Conservation (phyloP, 1,140 invertebrate species). For the Drosophila leontia region DNA sequence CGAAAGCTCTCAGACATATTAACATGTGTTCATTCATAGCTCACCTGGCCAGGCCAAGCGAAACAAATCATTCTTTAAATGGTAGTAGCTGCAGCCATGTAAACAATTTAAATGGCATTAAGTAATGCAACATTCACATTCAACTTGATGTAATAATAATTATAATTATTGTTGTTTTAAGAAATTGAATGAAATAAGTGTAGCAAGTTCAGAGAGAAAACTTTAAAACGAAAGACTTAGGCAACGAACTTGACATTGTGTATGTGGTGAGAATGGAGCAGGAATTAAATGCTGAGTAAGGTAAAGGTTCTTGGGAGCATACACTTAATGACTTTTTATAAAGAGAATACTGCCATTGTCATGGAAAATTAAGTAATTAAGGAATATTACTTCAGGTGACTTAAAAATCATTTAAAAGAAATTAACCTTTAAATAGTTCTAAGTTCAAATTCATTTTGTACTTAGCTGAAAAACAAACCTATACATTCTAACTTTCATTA, state of each 20-base stretch:
- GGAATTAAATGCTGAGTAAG: neutral
- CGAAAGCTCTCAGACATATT: constrained; percentile 26
- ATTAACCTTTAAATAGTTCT: neutral
- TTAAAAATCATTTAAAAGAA: neutral
- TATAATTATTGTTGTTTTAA: constrained; percentile 41
- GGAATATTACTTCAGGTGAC: neutral
- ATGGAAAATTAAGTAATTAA: neutral
- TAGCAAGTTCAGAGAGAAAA: constrained; percentile 14
- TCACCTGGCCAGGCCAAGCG: constrained; percentile 56
- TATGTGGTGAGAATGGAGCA: neutral
- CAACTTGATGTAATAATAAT: constrained; percentile 42
- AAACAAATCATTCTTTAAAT: constrained; percentile 78
- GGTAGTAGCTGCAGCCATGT: constrained; percentile 37
- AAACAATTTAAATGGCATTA: constrained; percentile 71
- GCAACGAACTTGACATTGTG: constrained; percentile 68
- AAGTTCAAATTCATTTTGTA: neutral
- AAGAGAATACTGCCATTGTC: neutral
- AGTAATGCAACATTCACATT: constrained; percentile 68
- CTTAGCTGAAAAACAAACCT: neutral
- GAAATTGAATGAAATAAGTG: constrained; percentile 16
- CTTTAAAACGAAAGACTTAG: constrained; percentile 71
- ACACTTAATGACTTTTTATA: neutral
- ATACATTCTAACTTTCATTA: neutral
- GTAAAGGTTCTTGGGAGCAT: neutral
- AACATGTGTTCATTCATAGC: constrained; percentile 28